Evolutionary conservation across 2,888 invertebrate genomes (phyloP).

Genomic region (Drosophila austrosaltans): DNA sequence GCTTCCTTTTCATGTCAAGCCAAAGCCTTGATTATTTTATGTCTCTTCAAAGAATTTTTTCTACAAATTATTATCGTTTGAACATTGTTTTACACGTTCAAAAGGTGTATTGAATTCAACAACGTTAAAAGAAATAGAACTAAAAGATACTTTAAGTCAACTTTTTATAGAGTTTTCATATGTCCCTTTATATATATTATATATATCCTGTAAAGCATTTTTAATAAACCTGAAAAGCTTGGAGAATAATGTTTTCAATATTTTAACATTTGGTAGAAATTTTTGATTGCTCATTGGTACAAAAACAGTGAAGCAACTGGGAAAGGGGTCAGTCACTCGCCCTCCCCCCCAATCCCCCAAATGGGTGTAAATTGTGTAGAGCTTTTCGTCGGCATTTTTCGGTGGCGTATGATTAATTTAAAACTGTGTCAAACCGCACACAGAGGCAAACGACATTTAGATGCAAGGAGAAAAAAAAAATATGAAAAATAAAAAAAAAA

Average conservation of each 20-base stretch:
- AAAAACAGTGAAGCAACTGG: background rate
- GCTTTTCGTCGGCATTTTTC: slow-evolving; percentile 45
- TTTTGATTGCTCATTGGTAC: slow-evolving; percentile 38
- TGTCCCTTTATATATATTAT: background rate
- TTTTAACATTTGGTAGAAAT: slow-evolving; percentile 29
- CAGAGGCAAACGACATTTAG: slow-evolving; percentile 45
- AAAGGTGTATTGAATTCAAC: too few relatives aligned
- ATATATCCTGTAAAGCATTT: background rate
- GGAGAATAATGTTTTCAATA: slow-evolving; percentile 47
- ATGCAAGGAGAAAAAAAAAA: slow-evolving; percentile 11
- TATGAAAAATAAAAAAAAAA: slow-evolving; percentile 19
- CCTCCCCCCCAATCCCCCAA: too few relatives aligned
- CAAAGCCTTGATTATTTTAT: too few relatives aligned
- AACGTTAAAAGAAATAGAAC: too few relatives aligned
- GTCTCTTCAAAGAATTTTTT: too few relatives aligned
- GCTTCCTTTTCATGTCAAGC: too few relatives aligned
- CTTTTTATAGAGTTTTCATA: background rate
- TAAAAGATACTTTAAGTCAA: background rate
- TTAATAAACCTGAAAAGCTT: slow-evolving; percentile 15
- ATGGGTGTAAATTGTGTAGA: slow-evolving; percentile 48
- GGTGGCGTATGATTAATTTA: slow-evolving; percentile 77
- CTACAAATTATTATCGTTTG: too few relatives aligned
- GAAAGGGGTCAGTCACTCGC: background rate
- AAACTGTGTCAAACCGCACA: slow-evolving; percentile 75
- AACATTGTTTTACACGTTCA: too few relatives aligned